Evolutionary conservation across 53 echinoderm and acorn worm genomes (phyloP), one percentile per base, ranked within the genome.

Genomic region (Arbacia lixula): DNA sequence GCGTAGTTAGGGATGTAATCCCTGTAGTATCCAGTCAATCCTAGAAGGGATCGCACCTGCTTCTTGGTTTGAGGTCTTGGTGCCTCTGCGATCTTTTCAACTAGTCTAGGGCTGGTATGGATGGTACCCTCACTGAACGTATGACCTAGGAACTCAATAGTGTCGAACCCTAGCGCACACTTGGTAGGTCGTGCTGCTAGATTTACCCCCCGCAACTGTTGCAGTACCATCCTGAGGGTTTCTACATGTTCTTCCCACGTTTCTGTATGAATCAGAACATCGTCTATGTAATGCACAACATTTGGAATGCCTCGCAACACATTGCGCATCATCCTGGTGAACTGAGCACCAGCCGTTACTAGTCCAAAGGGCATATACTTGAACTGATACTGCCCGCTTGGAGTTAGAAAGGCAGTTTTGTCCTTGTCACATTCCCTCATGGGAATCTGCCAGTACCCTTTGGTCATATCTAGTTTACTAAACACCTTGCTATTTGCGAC

Each of bases 311-410:
- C 89, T 28, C 72, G 63, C 42, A 93, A 80, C 12, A 93, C 60
- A 14, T 17, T 52, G 8, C 93, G 50, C 89, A 92, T 85, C 14
- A 88, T 61, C 42, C 65, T 86, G 63, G 75, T 87, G 40, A 93
- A 93, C 12, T 87, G 71, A 3, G 93, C 90, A 2, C 87, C 85
- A 26, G 86, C 74, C 21, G 85, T 93, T 0, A 93, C 93, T 30
- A 93, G 30, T 36, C 93, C 90, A 73, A 90, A 93, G 19, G 93
- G 93, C 93, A 93, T 93, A 5, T 73, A 75, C 36, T 76, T 71
- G 36, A 93, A 93, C 68, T 76, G 38, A 78, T 89, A 92, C 24
- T 86, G 77, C 17, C 92, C 89, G 0, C 41, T 49, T 31, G 82
- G 86, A 2, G 89, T 89, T 29, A 89, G 41, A 68, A 92, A 92